Percentiles rank a stretch among this genome's conserved stretches.
These are phyloP conservation scores for Heliconius congener DNA, from an alignment of 1,140 invertebrate genomes.

Conservation along the genomic window DNA sequence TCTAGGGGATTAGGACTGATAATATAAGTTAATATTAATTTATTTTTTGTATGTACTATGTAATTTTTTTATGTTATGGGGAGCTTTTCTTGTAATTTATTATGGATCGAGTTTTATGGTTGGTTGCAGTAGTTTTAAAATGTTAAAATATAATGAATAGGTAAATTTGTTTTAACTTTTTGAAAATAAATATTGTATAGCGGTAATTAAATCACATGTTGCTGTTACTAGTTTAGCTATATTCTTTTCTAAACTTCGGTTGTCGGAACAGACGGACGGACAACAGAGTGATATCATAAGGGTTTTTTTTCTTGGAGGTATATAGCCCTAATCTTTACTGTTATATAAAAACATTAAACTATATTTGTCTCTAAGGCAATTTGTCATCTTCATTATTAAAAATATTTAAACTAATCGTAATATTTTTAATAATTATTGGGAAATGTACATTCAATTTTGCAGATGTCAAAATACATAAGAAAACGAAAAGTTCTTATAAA, in stretches of 20 bases:
- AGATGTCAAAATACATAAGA: not conserved
- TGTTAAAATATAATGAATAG: not conserved
- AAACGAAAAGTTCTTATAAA: too few species aligned
- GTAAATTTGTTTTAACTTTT: too few species aligned
- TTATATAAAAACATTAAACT: too few species aligned
- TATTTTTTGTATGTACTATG: not conserved
- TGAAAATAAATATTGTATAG: too few species aligned
- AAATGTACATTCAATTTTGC: not conserved
- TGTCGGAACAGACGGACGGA: too few species aligned
- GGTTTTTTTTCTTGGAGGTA: too few species aligned
- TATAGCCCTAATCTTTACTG: too few species aligned
- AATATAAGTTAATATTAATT: not conserved
- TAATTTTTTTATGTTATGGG: not conserved
- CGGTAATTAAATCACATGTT: not conserved
- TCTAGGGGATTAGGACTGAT: slow-evolving; percentile 9
- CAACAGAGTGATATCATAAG: too few species aligned
- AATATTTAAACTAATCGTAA: not conserved
- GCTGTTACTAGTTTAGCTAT: not conserved
- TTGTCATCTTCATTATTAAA: not conserved
- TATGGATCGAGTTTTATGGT: not conserved
- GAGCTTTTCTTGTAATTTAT: not conserved
- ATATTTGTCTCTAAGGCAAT: not conserved
- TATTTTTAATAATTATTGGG: not conserved
- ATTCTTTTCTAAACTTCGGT: too few species aligned
- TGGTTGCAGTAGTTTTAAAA: not conserved